Conservation (phyloP, 2,888 invertebrate genomes). For the Thelaira solivaga region DNA sequence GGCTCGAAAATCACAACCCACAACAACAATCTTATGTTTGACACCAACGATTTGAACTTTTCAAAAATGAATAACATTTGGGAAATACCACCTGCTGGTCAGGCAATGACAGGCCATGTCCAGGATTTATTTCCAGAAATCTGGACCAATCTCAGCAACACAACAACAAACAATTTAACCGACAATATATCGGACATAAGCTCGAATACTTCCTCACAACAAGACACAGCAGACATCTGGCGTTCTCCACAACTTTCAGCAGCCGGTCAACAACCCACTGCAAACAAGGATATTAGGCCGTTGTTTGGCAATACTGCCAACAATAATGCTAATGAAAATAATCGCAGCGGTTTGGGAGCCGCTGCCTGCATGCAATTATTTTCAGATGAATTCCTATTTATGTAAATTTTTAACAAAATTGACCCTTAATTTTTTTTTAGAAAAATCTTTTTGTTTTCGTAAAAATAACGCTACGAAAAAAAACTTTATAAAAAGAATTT, state of each 20-base stretch:
- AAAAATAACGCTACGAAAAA: constrained; percentile 44
- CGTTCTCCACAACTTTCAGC: constrained; percentile 60
- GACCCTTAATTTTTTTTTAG: constrained; percentile 65
- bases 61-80: constrained; percentile 74
- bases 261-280: neutral
- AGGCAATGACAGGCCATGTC: constrained; percentile 1
- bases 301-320: constrained; percentile 35
- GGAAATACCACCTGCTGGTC: constrained; percentile 74
- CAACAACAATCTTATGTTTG: constrained; percentile 55
- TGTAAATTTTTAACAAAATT: constrained; percentile 75
- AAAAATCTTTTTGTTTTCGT: constrained; percentile 52
- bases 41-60: constrained; percentile 59
- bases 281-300: constrained; percentile 37
- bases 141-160: constrained; percentile 70
- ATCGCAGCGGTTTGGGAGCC: constrained; percentile 62
- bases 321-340: constrained; percentile 49
- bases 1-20: constrained; percentile 52
- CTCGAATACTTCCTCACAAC: constrained; percentile 69
- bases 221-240: constrained; percentile 64
- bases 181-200: constrained; percentile 68
- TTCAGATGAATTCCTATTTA: constrained; percentile 80
- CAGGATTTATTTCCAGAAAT: constrained; percentile 74
- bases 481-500: constrained; percentile 23
- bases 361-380: constrained; percentile 80
- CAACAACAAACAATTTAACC: constrained; percentile 34